Conservation (phyloP, 2,113 vertebrate species). For the Phalacrocorax pelagicus region DNA sequence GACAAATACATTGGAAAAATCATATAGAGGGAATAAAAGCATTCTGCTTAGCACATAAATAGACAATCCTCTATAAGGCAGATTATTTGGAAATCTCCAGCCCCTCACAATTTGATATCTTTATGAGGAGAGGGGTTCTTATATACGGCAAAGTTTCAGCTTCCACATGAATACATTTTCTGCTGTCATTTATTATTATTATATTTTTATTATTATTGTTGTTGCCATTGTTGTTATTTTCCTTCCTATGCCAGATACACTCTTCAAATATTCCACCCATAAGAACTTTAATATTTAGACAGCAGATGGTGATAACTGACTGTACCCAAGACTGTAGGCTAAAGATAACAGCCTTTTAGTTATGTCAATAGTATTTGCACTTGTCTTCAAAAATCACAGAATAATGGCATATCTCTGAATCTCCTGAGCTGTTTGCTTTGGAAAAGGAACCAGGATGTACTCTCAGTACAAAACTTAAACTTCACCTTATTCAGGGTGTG, state of each 20-base stretch:
- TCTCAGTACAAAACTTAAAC: background rate
- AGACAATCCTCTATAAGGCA: background rate
- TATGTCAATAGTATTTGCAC: background rate
- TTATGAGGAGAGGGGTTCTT: background rate
- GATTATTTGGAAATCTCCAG: constrained; percentile 41
- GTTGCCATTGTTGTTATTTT: background rate
- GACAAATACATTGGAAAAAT: constrained; percentile 35
- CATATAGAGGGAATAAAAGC: constrained; percentile 23
- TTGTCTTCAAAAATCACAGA: background rate
- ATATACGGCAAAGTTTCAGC: background rate
- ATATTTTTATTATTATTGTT: background rate
- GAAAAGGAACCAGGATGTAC: background rate
- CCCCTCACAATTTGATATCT: constrained; percentile 11
- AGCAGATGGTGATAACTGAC: constrained; percentile 12
- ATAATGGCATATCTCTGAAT: background rate
- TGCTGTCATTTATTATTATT: background rate
- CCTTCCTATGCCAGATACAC: background rate
- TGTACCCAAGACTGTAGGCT: background rate
- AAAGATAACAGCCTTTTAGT: background rate
- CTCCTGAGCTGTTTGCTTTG: background rate
- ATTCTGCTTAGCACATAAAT: constrained; percentile 41
- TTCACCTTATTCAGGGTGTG: background rate
- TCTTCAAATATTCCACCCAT: background rate
- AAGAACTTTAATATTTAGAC: constrained; percentile 19
- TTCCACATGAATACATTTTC: constrained; percentile 3